Base-by-base conservation (phyloP, 2,797 vertebrate genomes). In the Sebastes aleutianus region DNA sequence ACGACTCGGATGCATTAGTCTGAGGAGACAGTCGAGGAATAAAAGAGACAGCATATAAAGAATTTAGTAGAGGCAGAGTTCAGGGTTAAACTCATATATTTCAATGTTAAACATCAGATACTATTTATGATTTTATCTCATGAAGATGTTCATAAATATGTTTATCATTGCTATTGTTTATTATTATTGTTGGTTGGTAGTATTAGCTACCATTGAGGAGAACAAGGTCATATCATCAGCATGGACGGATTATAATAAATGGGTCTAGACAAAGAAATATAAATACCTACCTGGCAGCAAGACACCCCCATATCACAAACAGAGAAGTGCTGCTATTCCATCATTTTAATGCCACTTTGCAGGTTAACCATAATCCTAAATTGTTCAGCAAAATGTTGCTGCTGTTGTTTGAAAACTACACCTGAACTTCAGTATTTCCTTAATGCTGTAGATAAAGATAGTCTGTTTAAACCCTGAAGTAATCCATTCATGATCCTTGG, bases 1-100 rank as follows among this genome's bases (percentile, higher is more conserved):
- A 82, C 12, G 32, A 87, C 66, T 65, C 69, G 43, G 36, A 76
- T 22, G 67, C 78, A 71, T 88, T 76, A 74, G 65, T 65, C 58
- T 39, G 58, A 70, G 53, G 71, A 73, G 74, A 79, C 36, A 13
- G 18, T 54, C 29, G 26, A 27, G 43, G 14, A 29, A 26, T 39
- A 22, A 20, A 72, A 47, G 5, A 65, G 31, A 74, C 34, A 10
- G 31, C 9, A 26, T 13, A 61, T 61, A 32, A 34, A 61, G 5
- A 53, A 65, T 61, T 70, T 11, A 76, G 18, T 26, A 24, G 26
- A 31, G 59, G 31, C 10, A 18, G 50, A 64, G 24, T 24, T 64
- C 22, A 61, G 18, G 20, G 13, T 57, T 13, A 16, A 47, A 78
- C 11, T 56, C 6, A 34, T 24, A 39, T 0, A 24, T 68, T 50